These are phyloP conservation scores for Cydia pomonella DNA, from an alignment of 1,140 invertebrate species.

Conservation along the genomic window DNA sequence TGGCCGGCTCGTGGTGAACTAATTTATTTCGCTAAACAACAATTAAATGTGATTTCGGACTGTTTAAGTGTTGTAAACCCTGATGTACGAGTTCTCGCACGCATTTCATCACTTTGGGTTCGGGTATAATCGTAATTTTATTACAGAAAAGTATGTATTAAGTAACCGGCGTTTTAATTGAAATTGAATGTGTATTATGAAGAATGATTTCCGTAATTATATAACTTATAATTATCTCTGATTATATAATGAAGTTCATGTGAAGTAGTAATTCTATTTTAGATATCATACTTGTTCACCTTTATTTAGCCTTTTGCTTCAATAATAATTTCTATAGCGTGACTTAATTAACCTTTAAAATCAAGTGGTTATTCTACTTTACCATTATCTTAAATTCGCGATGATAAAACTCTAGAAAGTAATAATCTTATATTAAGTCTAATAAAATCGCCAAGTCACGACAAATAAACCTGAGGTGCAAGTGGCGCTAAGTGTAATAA, in stretches of 20 bases:
- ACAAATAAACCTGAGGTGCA: too few relatives aligned
- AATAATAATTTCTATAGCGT: background rate
- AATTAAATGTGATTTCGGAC: constrained; percentile 32
- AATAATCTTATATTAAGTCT: too few relatives aligned
- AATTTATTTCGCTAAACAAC: constrained; percentile 41
- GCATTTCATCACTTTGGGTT: background rate
- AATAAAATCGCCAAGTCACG: too few relatives aligned
- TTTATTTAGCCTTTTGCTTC: background rate
- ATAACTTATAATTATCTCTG: background rate
- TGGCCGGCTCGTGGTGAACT: constrained; percentile 31
- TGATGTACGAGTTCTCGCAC: background rate
- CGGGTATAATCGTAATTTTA: background rate
- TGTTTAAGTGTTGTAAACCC: constrained; percentile 30
- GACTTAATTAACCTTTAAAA: constrained; percentile 13
- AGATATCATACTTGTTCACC: background rate
- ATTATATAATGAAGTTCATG: background rate
- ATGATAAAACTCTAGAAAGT: too few relatives aligned
- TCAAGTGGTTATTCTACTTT: background rate
- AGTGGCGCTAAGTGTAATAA: too few relatives aligned
- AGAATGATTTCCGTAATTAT: background rate
- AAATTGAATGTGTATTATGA: background rate
- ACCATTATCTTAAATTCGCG: too few relatives aligned
- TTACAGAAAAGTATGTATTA: background rate
- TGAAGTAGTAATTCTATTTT: background rate
- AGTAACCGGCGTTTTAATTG: background rate